Percentiles rank a stretch among this genome's conserved stretches.
phyloP scores from a whole-genome alignment of 2,888 invertebrate genomes.

The Zootermopsis nevadensis region DNA sequence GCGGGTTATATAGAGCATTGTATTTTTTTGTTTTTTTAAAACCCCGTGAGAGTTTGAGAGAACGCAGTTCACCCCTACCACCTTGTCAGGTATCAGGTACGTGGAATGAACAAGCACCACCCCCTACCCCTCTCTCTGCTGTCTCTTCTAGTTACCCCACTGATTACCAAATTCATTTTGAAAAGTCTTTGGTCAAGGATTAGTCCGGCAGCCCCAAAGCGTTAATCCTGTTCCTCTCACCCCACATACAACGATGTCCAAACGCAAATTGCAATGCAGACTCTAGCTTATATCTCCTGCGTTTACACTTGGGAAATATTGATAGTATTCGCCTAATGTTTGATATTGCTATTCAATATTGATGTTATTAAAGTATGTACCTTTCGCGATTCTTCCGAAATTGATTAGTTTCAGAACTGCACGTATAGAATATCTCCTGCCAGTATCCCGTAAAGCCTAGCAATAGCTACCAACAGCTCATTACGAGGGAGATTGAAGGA shows the following conservation, averaged over 20 bases:
- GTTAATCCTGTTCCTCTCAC: neutral
- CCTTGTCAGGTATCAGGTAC: neutral
- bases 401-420: conserved; percentile 27
- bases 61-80: neutral
- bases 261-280: conserved; percentile 33
- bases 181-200: conserved; percentile 51
- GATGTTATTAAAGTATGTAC: conserved; percentile 22
- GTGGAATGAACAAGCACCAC: neutral
- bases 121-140: neutral
- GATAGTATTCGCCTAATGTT: conserved; percentile 24
- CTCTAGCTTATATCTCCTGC: neutral
- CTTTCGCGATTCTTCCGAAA: conserved; percentile 30
- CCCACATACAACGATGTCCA: neutral
- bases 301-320: conserved; percentile 37
- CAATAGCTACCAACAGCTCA: neutral
- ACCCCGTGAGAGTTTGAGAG: conserved; percentile 10
- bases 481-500: neutral
- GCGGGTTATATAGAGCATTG: neutral
- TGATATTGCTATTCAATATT: conserved; percentile 34
- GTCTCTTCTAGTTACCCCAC: conserved; percentile 46
- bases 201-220: conserved; percentile 22
- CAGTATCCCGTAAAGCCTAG: neutral
- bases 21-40: conserved; percentile 12
- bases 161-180: conserved; percentile 52
- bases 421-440: neutral